These are phyloP conservation scores for Drosophila ambigua DNA, from an alignment of 1,140 invertebrate species.

Conservation along the genomic window DNA sequence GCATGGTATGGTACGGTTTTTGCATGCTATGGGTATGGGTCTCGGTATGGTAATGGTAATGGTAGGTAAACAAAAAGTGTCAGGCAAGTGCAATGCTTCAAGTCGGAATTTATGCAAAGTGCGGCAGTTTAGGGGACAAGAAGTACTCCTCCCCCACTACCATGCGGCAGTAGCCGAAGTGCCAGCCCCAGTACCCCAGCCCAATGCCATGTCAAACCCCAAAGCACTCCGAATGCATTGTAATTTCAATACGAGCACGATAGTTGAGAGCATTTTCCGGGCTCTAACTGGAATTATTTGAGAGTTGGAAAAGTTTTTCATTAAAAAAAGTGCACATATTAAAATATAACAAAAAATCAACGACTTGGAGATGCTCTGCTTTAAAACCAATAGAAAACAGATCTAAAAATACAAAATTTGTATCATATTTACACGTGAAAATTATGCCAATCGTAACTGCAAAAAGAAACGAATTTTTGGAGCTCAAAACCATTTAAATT, in stretches of 20 bases:
- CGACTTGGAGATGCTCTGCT: background rate
- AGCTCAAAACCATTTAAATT: background rate
- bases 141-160: constrained; percentile 11
- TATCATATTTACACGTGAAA: no score
- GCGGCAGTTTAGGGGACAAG: constrained; percentile 54
- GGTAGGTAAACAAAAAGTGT: constrained; percentile 69
- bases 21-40: background rate
- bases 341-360: background rate
- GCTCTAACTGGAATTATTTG: constrained; percentile 40
- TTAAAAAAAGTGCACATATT: constrained; percentile 6
- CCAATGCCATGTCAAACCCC: background rate
- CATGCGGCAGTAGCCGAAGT: background rate
- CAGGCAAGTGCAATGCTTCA: constrained; percentile 77
- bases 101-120: constrained; percentile 76
- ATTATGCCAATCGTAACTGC: background rate
- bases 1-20: background rate
- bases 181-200: background rate
- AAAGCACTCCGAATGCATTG: constrained; percentile 51
- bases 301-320: constrained; percentile 6
- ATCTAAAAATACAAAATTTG: background rate
- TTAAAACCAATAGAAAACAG: background rate
- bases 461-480: no score
- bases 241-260: constrained; percentile 49
- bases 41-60: constrained; percentile 13
- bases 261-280: constrained; percentile 21